Evolutionary conservation across 1,140 invertebrate species (phyloP).

Genomic region (Bombus sylvicola): DNA sequence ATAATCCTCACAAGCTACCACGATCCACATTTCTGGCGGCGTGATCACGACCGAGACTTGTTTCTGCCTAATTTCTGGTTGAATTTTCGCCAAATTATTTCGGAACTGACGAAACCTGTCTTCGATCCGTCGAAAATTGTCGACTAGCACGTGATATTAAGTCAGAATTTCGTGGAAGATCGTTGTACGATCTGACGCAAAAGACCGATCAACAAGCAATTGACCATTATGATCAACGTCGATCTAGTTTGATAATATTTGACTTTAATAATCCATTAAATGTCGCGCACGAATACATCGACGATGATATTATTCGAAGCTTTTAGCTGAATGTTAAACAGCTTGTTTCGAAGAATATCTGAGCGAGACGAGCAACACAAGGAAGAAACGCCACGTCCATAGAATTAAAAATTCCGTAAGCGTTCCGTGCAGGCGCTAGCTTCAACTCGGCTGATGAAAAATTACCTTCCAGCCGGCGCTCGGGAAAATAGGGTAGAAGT

Average conservation of each 20-base stretch:
- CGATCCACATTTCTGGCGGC: slow-evolving; percentile 10
- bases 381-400: not conserved
- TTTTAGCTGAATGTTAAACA: not conserved
- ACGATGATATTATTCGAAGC: not conserved
- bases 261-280: not conserved
- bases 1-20: slow-evolving; percentile 12
- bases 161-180: not conserved
- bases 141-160: not conserved
- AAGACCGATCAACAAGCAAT: not conserved
- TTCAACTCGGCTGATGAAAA: not conserved
- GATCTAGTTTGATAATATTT: not conserved
- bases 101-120: not conserved
- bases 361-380: not conserved
- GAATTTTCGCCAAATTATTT: not conserved
- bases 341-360: not conserved
- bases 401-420: not conserved
- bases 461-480: slow-evolving; percentile 72
- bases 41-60: not conserved
- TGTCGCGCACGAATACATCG: not conserved
- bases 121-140: not conserved
- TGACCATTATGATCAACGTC: not conserved
- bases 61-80: not conserved
- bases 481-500: slow-evolving; percentile 80
- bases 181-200: not conserved
- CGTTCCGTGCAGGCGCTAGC: not conserved